Percentiles rank a stretch among this genome's conserved stretches.
Conservation (phyloP, 1,140 invertebrate genomes). For the Dolichoris vasculosae region DNA sequence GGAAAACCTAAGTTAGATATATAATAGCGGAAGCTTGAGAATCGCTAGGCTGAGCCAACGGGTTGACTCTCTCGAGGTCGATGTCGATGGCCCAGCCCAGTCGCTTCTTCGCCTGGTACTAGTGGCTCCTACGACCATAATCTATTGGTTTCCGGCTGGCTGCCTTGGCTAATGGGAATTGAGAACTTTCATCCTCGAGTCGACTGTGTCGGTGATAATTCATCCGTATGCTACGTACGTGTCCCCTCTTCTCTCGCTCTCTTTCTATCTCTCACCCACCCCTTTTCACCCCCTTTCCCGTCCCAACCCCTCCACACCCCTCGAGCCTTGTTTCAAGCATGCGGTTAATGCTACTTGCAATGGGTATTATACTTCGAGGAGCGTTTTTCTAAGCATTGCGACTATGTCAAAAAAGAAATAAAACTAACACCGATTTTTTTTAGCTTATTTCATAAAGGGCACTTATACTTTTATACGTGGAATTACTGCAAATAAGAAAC, state of each 20-base stretch:
- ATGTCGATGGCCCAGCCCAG: slow-evolving; percentile 17
- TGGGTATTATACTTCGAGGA: neutral
- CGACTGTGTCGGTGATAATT: slow-evolving; percentile 49
- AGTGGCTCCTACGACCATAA: slow-evolving; percentile 28
- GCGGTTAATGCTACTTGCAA: neutral
- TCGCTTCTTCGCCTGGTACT: slow-evolving; percentile 31
- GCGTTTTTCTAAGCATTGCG: neutral
- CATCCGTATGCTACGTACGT: slow-evolving; percentile 48
- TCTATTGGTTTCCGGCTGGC: slow-evolving; percentile 51
- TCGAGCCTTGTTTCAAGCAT: neutral
- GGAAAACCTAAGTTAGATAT: neutral
- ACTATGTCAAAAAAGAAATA: neutral
- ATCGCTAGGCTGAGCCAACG: neutral
- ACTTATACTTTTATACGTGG: neutral
- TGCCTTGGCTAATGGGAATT: slow-evolving; percentile 49
- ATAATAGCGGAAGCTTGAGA: neutral
- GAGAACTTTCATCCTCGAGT: slow-evolving; percentile 49
- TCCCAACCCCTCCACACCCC: neutral
- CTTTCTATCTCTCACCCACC: neutral
- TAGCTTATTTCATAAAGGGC: neutral
- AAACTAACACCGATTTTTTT: neutral
- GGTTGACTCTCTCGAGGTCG: slow-evolving; percentile 17
- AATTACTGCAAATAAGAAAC: too few species aligned
- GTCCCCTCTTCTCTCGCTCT: neutral
- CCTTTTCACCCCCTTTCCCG: neutral